phyloP scores from a whole-genome alignment of 2,113 vertebrate genomes.

The Cheilinus undulatus region DNA sequence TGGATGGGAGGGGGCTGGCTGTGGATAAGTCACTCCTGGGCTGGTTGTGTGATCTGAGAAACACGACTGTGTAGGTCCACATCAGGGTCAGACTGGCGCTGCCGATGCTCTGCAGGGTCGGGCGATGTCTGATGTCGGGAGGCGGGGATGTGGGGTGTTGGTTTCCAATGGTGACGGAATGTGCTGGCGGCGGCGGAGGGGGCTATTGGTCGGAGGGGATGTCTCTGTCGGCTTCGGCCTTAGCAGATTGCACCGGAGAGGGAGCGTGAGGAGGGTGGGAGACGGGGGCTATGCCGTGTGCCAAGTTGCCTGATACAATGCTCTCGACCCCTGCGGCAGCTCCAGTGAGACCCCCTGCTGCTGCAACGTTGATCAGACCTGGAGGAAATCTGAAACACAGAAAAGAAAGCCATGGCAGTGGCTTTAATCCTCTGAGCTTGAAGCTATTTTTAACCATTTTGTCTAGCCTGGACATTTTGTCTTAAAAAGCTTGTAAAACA shows the following conservation, averaged over 20 bases:
- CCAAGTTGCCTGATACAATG: slow-evolving; percentile 87
- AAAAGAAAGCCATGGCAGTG: neutral
- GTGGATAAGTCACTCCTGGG: slow-evolving; percentile 78
- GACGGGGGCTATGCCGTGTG: slow-evolving; percentile 88
- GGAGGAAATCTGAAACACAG: slow-evolving; percentile 87
- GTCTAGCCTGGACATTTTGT: no score
- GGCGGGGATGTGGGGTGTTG: slow-evolving; percentile 46
- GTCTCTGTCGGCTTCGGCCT: slow-evolving; percentile 95
- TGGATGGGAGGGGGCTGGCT: slow-evolving; percentile 19
- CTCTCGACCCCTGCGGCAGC: slow-evolving; percentile 87
- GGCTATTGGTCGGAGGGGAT: slow-evolving; percentile 94
- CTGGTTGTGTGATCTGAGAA: slow-evolving; percentile 81
- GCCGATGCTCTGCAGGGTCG: slow-evolving; percentile 67
- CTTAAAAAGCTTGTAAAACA: no score
- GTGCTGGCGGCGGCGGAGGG: slow-evolving; percentile 71
- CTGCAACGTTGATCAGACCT: slow-evolving; percentile 89
- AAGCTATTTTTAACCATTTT: no score
- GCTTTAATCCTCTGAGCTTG: no score
- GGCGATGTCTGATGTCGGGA: slow-evolving; percentile 77
- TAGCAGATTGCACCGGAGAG: slow-evolving; percentile 90
- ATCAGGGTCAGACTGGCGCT: slow-evolving; percentile 68
- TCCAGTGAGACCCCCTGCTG: slow-evolving; percentile 87
- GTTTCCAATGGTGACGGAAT: slow-evolving; percentile 83
- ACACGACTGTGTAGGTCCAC: slow-evolving; percentile 69
- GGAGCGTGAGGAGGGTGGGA: slow-evolving; percentile 89